Evolutionary conservation across 2,113 vertebrate genomes (phyloP).

Genomic region (Amblyornis subalaris): DNA sequence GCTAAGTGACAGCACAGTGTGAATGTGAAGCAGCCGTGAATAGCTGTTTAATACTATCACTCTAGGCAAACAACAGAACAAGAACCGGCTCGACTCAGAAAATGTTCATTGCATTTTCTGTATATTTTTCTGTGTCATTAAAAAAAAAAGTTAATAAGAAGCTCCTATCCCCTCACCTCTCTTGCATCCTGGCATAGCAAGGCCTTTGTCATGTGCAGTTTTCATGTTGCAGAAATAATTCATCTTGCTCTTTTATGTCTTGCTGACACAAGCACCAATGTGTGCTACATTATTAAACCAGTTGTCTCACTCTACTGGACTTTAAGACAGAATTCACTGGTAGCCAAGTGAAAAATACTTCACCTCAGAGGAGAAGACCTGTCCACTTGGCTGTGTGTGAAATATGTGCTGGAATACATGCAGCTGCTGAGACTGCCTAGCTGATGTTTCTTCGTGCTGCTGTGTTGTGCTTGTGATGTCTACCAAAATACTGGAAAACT

Average conservation of each 20-base stretch:
- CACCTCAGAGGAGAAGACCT: neutral
- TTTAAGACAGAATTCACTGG: neutral
- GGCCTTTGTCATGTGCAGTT: neutral
- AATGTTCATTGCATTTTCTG: neutral
- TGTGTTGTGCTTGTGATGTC: neutral
- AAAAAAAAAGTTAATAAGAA: neutral
- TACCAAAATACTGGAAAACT: neutral
- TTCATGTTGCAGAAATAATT: conserved; percentile 8
- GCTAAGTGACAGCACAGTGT: neutral
- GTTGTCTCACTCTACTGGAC: conserved; percentile 4
- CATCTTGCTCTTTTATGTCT: neutral
- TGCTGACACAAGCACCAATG: conserved; percentile 4
- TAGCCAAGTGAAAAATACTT: conserved; percentile 5
- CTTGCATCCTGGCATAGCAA: neutral
- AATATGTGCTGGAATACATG: neutral
- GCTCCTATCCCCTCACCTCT: neutral
- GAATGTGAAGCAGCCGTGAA: conserved; percentile 3
- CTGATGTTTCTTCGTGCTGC: neutral
- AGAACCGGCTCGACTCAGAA: neutral
- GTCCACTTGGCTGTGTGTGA: neutral
- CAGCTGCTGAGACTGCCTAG: neutral
- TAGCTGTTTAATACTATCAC: neutral
- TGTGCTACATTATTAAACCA: conserved; percentile 17
- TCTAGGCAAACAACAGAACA: neutral
- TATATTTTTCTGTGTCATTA: conserved; percentile 22